These are phyloP conservation scores for Loris lydekkerianus DNA, from an alignment of 2,797 vertebrate species.

Conservation along the genomic window DNA sequence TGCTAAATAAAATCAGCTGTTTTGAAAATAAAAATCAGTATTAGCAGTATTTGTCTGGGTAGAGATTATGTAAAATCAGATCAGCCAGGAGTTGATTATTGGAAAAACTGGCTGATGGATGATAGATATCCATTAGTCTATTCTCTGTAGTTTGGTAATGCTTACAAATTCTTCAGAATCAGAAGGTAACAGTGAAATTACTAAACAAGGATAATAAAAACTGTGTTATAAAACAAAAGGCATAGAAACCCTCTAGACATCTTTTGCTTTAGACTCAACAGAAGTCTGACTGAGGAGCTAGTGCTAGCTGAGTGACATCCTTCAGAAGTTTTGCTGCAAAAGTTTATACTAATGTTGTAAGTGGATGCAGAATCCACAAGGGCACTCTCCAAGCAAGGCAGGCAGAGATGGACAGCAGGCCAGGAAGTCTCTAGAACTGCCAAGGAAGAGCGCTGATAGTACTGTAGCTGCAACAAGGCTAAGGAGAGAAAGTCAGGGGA, in stretches of 20 bases:
- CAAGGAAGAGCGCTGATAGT: neutral
- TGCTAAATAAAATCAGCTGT: neutral
- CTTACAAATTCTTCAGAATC: neutral
- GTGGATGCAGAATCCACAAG: neutral
- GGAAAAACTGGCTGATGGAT: neutral
- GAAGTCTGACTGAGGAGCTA: neutral
- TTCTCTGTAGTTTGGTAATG: neutral
- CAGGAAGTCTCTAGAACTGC: neutral
- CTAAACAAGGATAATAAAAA: neutral
- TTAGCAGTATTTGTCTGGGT: neutral
- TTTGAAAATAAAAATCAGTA: neutral
- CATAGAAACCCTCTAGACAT: neutral
- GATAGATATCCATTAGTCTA: neutral
- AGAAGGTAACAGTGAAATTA: neutral
- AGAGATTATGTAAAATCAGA: neutral
- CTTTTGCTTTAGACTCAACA: neutral
- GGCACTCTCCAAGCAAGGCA: neutral
- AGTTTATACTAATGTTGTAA: neutral
- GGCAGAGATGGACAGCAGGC: constrained; percentile 24
- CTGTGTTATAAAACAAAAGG: neutral
- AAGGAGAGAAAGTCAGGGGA: neutral
- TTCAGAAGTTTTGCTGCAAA: neutral
- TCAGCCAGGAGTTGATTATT: no score
- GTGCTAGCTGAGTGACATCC: neutral
- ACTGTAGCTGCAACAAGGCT: neutral